Base-by-base conservation (phyloP, 2,113 vertebrate species). In the Dasyurus viverrinus region DNA sequence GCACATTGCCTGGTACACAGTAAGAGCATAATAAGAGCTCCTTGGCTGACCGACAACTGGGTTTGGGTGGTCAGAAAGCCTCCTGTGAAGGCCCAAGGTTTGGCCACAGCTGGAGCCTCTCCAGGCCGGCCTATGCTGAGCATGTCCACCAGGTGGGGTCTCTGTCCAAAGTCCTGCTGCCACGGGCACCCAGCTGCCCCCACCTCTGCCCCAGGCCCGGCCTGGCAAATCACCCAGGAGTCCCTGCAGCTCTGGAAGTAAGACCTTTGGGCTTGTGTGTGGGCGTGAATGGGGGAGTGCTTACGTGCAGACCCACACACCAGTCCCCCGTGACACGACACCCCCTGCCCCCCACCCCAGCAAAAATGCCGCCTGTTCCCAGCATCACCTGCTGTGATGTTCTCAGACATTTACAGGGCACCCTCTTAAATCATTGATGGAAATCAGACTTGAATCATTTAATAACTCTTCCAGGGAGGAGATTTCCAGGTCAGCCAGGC, bases 141-240 rank as follows among this genome's bases (percentile, higher is more conserved):
- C 0, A 1, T 0, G 7, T 23, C 95, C 97, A 23, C 95, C 96
- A 96, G 97, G 48, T 96, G 92, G 94, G 48, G 93, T 42, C 84
- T 10, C 54, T 92, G 46, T 47, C 91, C 94, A 92, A 42, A 50
- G 48, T 50, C 46, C 89, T 90, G 89, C 24, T 90, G 89, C 46
- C 8, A 23, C 89, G 26, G 89, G 89, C 8, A 26, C 89, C 48
- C 89, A 50, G 46, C 42, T 26, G 68, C 68, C 68, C 68, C 68
- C 36, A n/a, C 36, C 36, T 27, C 30, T 36, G 12, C 3, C 8
- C 7, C n/a, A n/a, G n/a, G 6, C 54, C 53, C 68, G 30, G 27
- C 16, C 54, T 30, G n/a, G 89, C 2, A 52, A 6, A 11, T 53
- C 57, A 91, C 42, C 60, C 91, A 52, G 93, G 92, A 76, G 36